phyloP scores from a whole-genome alignment of 2,113 vertebrate genomes.

The Boulengeromyrus knoepffleri region DNA sequence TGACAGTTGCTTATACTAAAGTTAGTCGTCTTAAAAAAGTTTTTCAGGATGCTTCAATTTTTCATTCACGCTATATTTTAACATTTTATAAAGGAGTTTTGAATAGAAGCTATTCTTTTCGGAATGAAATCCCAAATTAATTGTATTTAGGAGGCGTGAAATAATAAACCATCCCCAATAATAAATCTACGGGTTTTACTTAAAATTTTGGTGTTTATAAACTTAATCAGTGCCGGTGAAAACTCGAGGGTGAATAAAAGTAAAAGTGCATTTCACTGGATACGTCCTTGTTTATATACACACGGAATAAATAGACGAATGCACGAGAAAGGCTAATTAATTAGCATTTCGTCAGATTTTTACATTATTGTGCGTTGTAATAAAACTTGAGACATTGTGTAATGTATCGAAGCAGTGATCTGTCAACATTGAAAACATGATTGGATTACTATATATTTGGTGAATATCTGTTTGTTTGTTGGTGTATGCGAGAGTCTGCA shows the following conservation, averaged over 20 bases:
- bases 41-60: neutral
- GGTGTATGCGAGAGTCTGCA: neutral
- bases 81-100: neutral
- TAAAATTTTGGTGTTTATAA: neutral
- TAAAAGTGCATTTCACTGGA: neutral
- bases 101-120: neutral
- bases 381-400: neutral
- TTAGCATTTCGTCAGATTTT: neutral
- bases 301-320: neutral
- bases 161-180: neutral
- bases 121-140: neutral
- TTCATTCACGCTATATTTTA: neutral
- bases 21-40: neutral
- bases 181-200: neutral
- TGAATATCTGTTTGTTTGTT: neutral
- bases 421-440: neutral
- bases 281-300: neutral
- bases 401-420: neutral
- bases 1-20: neutral
- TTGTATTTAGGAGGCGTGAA: neutral
- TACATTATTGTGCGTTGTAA: neutral
- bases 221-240: neutral
- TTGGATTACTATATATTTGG: neutral
- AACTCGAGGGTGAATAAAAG: neutral
- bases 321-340: neutral